Evolutionary conservation across 2,113 vertebrate species (phyloP), one percentile per base, ranked within the genome.

Genomic region (Caranx melampygus): DNA sequence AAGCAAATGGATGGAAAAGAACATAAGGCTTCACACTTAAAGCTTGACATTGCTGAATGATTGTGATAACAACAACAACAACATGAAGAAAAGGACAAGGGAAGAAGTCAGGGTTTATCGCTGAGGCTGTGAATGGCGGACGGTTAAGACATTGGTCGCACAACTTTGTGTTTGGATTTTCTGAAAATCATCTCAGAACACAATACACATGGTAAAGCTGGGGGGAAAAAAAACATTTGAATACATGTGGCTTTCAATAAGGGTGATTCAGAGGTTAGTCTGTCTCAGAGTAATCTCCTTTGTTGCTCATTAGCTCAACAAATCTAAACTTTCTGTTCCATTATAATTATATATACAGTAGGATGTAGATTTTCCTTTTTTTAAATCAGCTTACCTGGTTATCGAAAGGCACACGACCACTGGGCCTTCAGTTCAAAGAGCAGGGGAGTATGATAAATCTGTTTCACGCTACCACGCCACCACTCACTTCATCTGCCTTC

Each of bases 1-100:
- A 35, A 91, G 92, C 86, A 88, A 91, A 90, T 84, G 79, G 89
- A 86, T 78, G 85, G 81, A 74, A 85, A 61, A 84, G 78, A 86
- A 88, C 87, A 91, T 78, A 81, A 83, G 81, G 59, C 85, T 64
- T 84, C 66, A 72, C 79, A 86, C 75, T 89, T 82, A 78, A 74
- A 84, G 79, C 67, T 78, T 60, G 77, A 82, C 66, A 66, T 79
- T 42, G 72, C 82, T 81, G 86, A 91, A 70, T 78, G 90, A 88
- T 82, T 81, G 82, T 40, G 87, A 88, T 88, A 88, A 86, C 75
- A 85, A 87, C 78, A 78, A 76, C 58, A 78, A 76, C 58, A 75
- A 47, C 66, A 83, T 86, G 64, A 82, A 82, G 61, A 74, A 81
- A 78, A 75, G 78, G 75, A 91, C 78, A 31, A 67, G 37, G 35